A percentile compares a stretch with the other conserved stretches of the same genome.
Conservation (phyloP, 2,797 vertebrate genomes). For the Hirundo rustica region DNA sequence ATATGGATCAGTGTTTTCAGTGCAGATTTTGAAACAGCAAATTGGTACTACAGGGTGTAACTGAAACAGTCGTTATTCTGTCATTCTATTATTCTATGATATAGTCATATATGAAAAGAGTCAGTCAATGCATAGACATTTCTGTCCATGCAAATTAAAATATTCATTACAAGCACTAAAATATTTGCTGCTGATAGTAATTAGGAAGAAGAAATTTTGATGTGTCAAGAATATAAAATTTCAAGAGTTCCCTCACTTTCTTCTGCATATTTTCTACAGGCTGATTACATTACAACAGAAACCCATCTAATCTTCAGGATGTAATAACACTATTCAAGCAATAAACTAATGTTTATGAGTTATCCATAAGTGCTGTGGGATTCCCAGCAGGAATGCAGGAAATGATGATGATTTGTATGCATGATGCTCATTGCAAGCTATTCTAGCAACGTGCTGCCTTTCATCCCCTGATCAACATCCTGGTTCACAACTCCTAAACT, state of each 20-base stretch:
- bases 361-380: neutral
- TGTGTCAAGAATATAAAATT: neutral
- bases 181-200: neutral
- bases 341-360: neutral
- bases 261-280: neutral
- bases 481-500: neutral
- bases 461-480: neutral
- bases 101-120: neutral
- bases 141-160: neutral
- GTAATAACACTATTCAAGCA: neutral
- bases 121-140: neutral
- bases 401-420: neutral
- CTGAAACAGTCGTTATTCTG: neutral
- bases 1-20: neutral
- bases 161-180: neutral
- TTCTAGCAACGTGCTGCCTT: rapidly evolving
- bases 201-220: neutral
- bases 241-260: neutral
- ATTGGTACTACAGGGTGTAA: neutral
- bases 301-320: neutral
- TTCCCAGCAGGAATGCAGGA: neutral
- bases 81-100: neutral
- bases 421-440: neutral
- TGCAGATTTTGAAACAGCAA: neutral
- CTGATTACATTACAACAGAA: neutral